Base-by-base conservation (phyloP, 1,140 invertebrate genomes). In the Meteorus sp. region DNA sequence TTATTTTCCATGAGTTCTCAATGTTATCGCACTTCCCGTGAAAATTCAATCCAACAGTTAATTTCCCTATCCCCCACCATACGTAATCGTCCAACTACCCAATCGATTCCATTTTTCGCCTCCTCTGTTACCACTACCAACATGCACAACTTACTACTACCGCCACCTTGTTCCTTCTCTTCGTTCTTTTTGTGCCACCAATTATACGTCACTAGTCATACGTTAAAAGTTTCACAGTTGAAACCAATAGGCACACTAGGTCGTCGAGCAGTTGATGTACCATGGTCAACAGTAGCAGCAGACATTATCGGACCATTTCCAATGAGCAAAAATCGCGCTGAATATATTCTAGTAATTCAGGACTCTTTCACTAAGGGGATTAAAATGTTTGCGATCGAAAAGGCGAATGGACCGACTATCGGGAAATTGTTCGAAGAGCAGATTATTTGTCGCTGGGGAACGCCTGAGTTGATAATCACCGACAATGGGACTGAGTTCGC, bases 401-500 rank as follows among this genome's bases (percentile, higher is more conserved):
- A n/a, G n/a, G n/a, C n/a, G 22, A 22, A 23, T 19, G 8, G 19
- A 44, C 2, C 43, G 43, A 7, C 1, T 23, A 44, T 23, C 19
- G 22, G 3, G 43, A 44, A 44, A 19, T 23, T 23, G 19, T 22
- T 35, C 33, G 11, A 7, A 19, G 19, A 44, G 19, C 43, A 23
- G 43, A 22, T 3, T 44, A 23, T 9, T 23, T 44, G 43, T 19
- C 19, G 17, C 17, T 9, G 7, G 23, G 33, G n/a, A n/a, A n/a
- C n/a, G n/a, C n/a, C n/a, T n/a, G n/a, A n/a, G n/a, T n/a, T n/a
- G n/a, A n/a, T n/a, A n/a, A n/a, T n/a, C n/a, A n/a, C n/a, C 9
- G 11, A n/a, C 33, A 11, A n/a, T 2, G 80, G 75, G 1, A 66
- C 60, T n/a, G 76, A 82, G 50, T 82, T 81, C 52, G 9, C 29